Evolutionary conservation across 2,888 invertebrate species (phyloP).

Genomic region (Cheilosia vulpina): DNA sequence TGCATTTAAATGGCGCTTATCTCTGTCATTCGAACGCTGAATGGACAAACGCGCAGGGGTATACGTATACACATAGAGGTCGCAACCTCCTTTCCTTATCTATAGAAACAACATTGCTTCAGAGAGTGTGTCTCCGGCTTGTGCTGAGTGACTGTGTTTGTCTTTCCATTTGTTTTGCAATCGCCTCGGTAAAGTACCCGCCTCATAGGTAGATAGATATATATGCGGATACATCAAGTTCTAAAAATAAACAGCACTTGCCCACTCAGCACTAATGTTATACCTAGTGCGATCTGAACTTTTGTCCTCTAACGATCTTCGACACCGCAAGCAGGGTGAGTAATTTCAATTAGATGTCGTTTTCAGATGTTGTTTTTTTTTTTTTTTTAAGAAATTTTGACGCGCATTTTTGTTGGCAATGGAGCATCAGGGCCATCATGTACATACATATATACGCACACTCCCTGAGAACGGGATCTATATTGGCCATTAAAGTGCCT

Average conservation of each 20-base stretch:
- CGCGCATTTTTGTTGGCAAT: constrained; percentile 31
- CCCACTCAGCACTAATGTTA: constrained; percentile 14
- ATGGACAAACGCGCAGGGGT: constrained; percentile 16
- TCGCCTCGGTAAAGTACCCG: neutral
- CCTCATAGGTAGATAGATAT: constrained; percentile 21
- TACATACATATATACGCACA: constrained; percentile 3
- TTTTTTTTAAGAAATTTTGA: constrained; percentile 17
- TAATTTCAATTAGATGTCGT: constrained; percentile 70
- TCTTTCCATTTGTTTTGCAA: constrained; percentile 39
- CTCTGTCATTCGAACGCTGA: constrained; percentile 41
- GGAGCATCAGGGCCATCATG: constrained; percentile 55
- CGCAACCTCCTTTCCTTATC: constrained; percentile 60
- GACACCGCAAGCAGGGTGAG: constrained; percentile 61
- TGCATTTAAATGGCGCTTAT: constrained; percentile 70
- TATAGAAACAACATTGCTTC: constrained; percentile 39
- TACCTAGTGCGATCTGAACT: constrained; percentile 39
- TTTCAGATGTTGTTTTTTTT: constrained; percentile 28
- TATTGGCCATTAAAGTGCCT: constrained; percentile 61
- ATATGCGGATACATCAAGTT: constrained; percentile 14
- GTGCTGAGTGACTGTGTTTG: constrained; percentile 10
- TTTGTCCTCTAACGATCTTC: constrained; percentile 70
- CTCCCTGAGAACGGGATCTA: constrained; percentile 9
- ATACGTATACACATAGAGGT: constrained; percentile 38
- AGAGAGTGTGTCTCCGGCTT: constrained; percentile 7
- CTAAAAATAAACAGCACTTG: constrained; percentile 60